These are phyloP conservation scores for Hylia prasina DNA, from an alignment of 2,113 vertebrate species.

Conservation along the genomic window DNA sequence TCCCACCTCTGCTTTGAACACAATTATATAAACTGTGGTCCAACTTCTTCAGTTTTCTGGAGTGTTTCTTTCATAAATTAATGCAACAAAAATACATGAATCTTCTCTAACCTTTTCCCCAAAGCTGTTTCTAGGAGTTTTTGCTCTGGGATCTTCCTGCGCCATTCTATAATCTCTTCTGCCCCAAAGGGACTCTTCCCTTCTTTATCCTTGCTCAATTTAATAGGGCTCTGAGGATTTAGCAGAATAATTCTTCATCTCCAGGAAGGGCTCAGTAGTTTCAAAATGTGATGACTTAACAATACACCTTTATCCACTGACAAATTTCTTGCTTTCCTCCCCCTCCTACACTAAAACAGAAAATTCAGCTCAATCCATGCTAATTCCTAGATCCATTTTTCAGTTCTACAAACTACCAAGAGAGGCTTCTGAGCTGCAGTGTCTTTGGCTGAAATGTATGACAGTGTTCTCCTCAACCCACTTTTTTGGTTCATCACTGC, in stretches of 20 bases:
- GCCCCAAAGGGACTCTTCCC: not conserved
- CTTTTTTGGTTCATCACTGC: not conserved
- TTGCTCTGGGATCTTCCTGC: not conserved
- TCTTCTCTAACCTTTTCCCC: not conserved
- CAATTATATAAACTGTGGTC: not conserved
- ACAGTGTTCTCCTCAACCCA: not conserved
- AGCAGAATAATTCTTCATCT: not conserved
- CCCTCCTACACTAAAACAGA: not conserved
- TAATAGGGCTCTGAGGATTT: not conserved
- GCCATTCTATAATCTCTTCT: not conserved
- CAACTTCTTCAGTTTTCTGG: not conserved
- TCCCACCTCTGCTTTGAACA: not conserved
- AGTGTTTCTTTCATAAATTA: not conserved
- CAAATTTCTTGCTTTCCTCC: not conserved
- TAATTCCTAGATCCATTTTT: not conserved
- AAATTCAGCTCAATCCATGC: not conserved
- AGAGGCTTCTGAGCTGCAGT: not conserved
- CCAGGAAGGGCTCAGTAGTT: not conserved
- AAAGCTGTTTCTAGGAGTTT: not conserved
- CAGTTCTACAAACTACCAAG: not conserved
- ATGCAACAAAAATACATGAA: not conserved
- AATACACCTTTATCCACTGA: not conserved
- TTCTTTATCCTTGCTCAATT: not conserved
- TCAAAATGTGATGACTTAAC: not conserved
- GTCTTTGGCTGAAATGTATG: not conserved